phyloP scores from a whole-genome alignment of 2,113 vertebrate species.

The Lophochroa leadbeateri region DNA sequence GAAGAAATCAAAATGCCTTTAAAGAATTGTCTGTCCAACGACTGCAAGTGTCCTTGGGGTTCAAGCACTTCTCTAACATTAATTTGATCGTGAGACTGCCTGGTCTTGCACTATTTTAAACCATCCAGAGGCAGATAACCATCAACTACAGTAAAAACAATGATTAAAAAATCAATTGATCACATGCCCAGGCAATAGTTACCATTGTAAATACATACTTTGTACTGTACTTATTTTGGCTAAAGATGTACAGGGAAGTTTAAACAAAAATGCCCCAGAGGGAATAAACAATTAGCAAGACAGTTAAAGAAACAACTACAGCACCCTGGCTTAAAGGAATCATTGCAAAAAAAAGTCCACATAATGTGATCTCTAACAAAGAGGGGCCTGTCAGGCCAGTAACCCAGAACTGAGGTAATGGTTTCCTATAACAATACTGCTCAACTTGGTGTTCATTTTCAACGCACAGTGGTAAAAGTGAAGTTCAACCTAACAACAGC shows the following conservation, averaged over 20 bases:
- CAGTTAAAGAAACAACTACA: background rate
- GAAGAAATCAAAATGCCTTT: background rate
- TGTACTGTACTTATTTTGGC: constrained; percentile 26
- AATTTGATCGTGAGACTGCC: background rate
- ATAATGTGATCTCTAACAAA: constrained; percentile 3
- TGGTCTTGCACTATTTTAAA: constrained; percentile 14
- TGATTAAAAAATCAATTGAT: background rate
- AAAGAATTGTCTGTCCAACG: background rate
- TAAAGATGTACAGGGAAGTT: background rate
- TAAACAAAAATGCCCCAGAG: background rate
- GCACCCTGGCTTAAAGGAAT: background rate
- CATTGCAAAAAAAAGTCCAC: background rate
- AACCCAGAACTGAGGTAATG: background rate
- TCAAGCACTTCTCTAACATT: background rate
- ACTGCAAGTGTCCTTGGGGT: background rate
- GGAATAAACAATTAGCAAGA: constrained; percentile 5
- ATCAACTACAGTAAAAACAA: background rate
- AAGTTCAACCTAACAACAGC: constrained; percentile 41
- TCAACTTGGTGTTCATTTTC: constrained; percentile 30
- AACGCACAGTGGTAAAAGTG: background rate
- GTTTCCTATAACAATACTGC: background rate
- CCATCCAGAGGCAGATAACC: background rate
- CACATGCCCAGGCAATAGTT: background rate
- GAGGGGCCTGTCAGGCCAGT: background rate
- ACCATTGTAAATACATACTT: background rate